A percentile compares a stretch with the other conserved stretches of the same genome.
These are phyloP conservation scores for Ifrita kowaldi DNA, from an alignment of 2,113 vertebrate genomes.

Conservation along the genomic window DNA sequence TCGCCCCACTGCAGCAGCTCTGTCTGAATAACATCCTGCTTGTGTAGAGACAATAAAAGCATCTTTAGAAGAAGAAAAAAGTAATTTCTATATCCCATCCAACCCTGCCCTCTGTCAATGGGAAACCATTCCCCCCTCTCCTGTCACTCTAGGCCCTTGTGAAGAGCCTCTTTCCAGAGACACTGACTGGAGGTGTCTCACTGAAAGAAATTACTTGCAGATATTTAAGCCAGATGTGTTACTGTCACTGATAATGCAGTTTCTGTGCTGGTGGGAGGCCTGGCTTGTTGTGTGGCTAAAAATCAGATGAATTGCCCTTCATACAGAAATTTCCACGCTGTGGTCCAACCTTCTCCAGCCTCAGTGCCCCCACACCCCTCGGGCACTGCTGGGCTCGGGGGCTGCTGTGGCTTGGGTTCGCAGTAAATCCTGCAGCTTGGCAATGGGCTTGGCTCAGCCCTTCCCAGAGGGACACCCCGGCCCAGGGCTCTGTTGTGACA, in stretches of 20 bases:
- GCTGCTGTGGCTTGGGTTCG: neutral
- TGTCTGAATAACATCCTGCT: neutral
- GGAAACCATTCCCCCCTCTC: neutral
- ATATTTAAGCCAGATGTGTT: neutral
- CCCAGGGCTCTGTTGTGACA: neutral
- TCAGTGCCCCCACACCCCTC: neutral
- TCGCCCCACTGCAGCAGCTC: neutral
- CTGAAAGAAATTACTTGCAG: neutral
- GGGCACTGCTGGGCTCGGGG: neutral
- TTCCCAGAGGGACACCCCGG: neutral
- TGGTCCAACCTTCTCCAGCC: neutral
- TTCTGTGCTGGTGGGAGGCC: neutral
- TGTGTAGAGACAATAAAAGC: neutral
- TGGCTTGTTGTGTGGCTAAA: neutral
- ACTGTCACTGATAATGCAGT: neutral
- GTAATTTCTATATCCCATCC: neutral
- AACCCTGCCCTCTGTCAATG: neutral
- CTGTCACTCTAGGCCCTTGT: neutral
- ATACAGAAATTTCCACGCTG: neutral
- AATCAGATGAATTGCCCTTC: too few species aligned
- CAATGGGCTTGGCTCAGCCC: neutral
- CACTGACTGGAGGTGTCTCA: neutral
- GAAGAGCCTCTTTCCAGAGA: neutral
- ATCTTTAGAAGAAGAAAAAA: neutral
- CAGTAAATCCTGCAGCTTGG: neutral